Percentiles rank a stretch among this genome's conserved stretches.
These are phyloP conservation scores for Felis catus DNA, from an alignment of 2,113 vertebrate genomes.

Conservation along the genomic window F.catus_Fca126_mat1.0 CM031411.1:92104501-92105000, in stretches of 20 bases:
- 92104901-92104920: background rate
- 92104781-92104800: background rate
- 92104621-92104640: background rate
- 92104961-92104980: background rate
- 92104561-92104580: background rate
- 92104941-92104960: background rate
- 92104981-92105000: background rate
- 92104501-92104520: too few relatives aligned
- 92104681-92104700: slow-evolving; percentile 30
- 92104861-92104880: background rate
- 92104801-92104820: background rate
- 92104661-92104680: background rate
- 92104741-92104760: background rate
- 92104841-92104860: background rate
- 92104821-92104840: background rate
- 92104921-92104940: background rate
- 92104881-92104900: background rate
- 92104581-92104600: background rate
- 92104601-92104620: background rate
- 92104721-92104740: background rate
- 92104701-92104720: background rate
- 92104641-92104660: background rate
- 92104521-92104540: too few relatives aligned
- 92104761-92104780: background rate
- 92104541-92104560: background rate